A percentile compares a stretch with the other conserved stretches of the same genome.
These are phyloP conservation scores for Xanthorhoe spadicearia DNA, from an alignment of 2,888 invertebrate species.

Conservation along the genomic window DNA sequence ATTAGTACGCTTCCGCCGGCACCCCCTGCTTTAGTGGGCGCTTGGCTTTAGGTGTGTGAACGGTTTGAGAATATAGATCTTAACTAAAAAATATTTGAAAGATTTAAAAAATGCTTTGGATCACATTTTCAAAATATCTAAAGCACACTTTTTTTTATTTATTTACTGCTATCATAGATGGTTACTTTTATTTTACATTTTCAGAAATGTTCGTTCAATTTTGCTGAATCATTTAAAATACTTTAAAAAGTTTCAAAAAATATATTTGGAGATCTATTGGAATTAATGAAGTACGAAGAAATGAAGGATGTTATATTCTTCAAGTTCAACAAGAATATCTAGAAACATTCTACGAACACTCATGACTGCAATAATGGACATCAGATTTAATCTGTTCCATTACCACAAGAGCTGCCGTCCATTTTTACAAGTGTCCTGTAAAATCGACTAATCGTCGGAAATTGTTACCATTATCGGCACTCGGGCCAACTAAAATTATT, in stretches of 20 bases:
- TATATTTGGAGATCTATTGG: no score
- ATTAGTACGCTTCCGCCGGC: constrained; percentile 82
- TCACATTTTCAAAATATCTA: no score
- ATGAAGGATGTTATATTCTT: no score
- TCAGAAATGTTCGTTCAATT: no score
- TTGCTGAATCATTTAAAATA: no score
- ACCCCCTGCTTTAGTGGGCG: constrained; percentile 50
- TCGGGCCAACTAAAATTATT: constrained; percentile 82
- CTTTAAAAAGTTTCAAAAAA: no score
- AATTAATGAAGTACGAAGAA: no score
- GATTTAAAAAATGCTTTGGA: neutral
- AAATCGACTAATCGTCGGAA: constrained; percentile 82
- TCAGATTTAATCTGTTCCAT: constrained; percentile 39
- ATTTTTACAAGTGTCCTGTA: constrained; percentile 77
- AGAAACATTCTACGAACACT: constrained; percentile 1
- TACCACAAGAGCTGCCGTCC: constrained; percentile 62
- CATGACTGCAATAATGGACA: constrained; percentile 10
- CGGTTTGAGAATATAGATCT: neutral
- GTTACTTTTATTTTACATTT: no score
- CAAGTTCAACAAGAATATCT: neutral
- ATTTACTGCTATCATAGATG: no score
- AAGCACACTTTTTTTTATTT: no score
- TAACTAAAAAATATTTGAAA: neutral
- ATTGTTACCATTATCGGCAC: constrained; percentile 82
- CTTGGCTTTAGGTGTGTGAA: constrained; percentile 29